These are phyloP conservation scores for Zapornia atra DNA, from an alignment of 2,113 vertebrate genomes.

Conservation along the genomic window DNA sequence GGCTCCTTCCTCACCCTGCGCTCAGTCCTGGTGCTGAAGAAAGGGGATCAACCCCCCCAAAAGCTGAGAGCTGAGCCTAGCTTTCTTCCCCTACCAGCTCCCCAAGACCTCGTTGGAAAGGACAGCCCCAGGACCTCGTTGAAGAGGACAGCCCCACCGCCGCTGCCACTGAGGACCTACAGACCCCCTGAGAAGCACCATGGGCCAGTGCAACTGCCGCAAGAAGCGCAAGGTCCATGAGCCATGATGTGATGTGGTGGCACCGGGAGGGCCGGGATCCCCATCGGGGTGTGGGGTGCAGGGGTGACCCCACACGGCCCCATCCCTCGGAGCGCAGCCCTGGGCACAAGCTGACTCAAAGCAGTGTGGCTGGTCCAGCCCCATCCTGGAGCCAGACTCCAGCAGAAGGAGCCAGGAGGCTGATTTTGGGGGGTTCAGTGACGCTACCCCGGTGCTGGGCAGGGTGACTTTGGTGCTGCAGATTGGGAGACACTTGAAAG, in stretches of 20 bases:
- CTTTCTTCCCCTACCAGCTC: not conserved
- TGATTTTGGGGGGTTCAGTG: not conserved
- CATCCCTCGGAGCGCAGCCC: not conserved
- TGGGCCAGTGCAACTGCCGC: conserved; percentile 70
- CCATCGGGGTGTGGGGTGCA: accelerated
- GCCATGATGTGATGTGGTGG: accelerated
- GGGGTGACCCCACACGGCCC: not conserved
- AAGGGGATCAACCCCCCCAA: not conserved
- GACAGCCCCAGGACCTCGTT: accelerated
- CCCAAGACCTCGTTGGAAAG: accelerated
- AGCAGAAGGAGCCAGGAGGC: not conserved
- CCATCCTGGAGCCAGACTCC: not conserved
- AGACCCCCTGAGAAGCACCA: not conserved
- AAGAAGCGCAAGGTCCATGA: conserved; percentile 66
- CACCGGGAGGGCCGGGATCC: not conserved
- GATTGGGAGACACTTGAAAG: not conserved
- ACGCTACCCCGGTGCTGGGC: accelerated
- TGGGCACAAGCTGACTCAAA: not conserved
- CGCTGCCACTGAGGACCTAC: not conserved
- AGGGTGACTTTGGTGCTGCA: not conserved
- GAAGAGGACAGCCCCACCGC: not conserved
- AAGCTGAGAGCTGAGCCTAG: not conserved
- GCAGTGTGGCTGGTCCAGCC: not conserved
- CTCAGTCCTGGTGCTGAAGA: not conserved
- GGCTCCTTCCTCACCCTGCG: not conserved